Conservation (phyloP, 2,797 vertebrate species). For the Hydrolagus colliei region DNA sequence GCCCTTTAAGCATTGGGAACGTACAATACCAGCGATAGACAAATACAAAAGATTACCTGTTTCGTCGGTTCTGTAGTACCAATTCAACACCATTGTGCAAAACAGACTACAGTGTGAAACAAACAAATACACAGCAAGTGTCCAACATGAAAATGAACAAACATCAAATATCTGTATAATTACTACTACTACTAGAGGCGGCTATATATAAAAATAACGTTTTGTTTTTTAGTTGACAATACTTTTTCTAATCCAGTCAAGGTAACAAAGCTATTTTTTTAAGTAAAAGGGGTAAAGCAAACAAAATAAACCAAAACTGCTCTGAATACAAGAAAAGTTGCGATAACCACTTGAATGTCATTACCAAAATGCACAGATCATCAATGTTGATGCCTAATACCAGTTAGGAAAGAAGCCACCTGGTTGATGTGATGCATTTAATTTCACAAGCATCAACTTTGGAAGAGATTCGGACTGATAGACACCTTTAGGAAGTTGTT, state of each 20-base stretch:
- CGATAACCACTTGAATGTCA: no score
- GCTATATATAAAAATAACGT: background rate
- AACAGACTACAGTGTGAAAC: slow-evolving; percentile 30
- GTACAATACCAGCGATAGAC: slow-evolving; percentile 27
- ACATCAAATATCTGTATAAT: slow-evolving; percentile 1
- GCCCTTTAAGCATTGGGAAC: background rate
- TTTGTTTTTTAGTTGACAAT: background rate
- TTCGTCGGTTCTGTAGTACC: slow-evolving; percentile 21
- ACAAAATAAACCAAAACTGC: background rate
- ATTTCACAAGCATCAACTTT: no score
- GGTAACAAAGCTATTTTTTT: background rate
- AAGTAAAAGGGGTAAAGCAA: background rate
- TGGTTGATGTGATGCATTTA: background rate
- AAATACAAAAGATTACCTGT: slow-evolving; percentile 26
- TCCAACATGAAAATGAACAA: slow-evolving; percentile 11
- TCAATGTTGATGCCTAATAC: background rate
- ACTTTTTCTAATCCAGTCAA: background rate
- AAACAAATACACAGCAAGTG: slow-evolving; percentile 25
- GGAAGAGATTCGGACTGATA: no score
- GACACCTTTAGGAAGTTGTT: no score
- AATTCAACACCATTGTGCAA: slow-evolving; percentile 30
- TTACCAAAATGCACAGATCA: no score
- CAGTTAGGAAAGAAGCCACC: background rate
- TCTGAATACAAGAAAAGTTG: background rate
- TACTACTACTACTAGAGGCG: background rate